A percentile compares a stretch with the other conserved stretches of the same genome.
phyloP scores from a whole-genome alignment of 2,797 vertebrate genomes.

The Periophthalmus magnuspinnatus region DNA sequence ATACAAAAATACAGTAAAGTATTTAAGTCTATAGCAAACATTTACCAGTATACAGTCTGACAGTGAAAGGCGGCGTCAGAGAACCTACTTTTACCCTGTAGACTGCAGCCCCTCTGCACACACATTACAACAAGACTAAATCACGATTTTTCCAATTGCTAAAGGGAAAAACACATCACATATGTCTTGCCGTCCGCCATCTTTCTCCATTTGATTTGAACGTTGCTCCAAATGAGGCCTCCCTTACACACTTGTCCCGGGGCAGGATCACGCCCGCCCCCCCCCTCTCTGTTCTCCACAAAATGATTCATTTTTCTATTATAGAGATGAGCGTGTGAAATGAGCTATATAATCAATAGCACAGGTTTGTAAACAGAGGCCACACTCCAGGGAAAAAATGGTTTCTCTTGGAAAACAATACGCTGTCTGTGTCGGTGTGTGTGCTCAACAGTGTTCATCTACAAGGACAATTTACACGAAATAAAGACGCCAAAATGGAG shows the following conservation, averaged over 20 bases:
- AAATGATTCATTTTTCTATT: slow-evolving; percentile 92
- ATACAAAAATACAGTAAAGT: too few species aligned
- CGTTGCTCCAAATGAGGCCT: slow-evolving; percentile 63
- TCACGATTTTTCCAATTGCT: slow-evolving; percentile 44
- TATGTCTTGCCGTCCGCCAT: slow-evolving; percentile 18
- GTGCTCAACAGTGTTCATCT: slow-evolving; percentile 59
- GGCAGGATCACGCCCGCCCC: slow-evolving; percentile 40
- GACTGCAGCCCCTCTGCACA: not conserved
- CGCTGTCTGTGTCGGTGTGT: slow-evolving; percentile 31
- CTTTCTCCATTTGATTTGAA: slow-evolving; percentile 45
- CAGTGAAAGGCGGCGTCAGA: too few species aligned
- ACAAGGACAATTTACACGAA: slow-evolving; percentile 71
- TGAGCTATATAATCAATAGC: slow-evolving; percentile 95
- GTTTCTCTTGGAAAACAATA: slow-evolving; percentile 77
- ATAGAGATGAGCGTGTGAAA: slow-evolving; percentile 92
- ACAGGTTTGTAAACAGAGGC: slow-evolving; percentile 87
- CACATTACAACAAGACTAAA: slow-evolving; percentile 40
- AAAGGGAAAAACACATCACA: slow-evolving; percentile 39
- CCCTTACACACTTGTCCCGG: slow-evolving; percentile 62
- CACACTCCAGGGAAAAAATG: slow-evolving; percentile 78
- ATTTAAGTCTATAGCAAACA: too few species aligned
- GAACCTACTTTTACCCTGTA: too few species aligned
- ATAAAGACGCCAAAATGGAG: slow-evolving; percentile 58
- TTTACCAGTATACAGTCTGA: too few species aligned
- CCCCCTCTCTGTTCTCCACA: slow-evolving; percentile 61